Evolutionary conservation across 2,888 invertebrate genomes (phyloP).

Genomic region (Heliconius sara): DNA sequence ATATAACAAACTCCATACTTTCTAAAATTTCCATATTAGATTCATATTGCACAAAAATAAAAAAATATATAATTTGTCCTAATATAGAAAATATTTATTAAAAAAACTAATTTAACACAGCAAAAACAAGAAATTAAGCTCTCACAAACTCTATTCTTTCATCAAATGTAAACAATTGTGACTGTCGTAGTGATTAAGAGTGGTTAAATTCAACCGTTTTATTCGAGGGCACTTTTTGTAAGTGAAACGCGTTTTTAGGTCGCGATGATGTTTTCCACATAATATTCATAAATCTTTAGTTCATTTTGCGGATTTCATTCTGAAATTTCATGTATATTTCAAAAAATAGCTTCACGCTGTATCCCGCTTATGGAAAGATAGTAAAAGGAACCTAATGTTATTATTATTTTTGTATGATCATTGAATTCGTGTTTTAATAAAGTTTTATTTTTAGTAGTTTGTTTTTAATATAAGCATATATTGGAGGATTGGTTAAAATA

Average conservation of each 20-base stretch:
- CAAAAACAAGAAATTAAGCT: constrained; percentile 1
- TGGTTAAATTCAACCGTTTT: constrained; percentile 32
- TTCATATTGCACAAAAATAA: no score
- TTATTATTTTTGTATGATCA: neutral
- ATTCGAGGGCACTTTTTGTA: constrained; percentile 29
- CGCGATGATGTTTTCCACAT: constrained; percentile 18
- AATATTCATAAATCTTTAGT: constrained; percentile 24
- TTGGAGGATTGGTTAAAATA: no score
- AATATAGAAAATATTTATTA: neutral
- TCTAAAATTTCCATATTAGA: no score
- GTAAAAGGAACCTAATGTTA: no score
- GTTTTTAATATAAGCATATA: neutral
- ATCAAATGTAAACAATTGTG: constrained; percentile 25
- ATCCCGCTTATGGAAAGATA: no score
- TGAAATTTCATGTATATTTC: neutral
- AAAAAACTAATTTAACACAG: neutral
- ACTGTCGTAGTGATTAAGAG: constrained; percentile 27
- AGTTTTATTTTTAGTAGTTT: neutral
- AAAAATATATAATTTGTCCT: no score
- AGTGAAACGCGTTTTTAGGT: constrained; percentile 32
- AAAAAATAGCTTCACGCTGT: no score
- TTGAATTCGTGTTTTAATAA: neutral
- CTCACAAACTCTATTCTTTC: constrained; percentile 19
- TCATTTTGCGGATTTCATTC: constrained; percentile 20
- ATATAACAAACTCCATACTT: no score